Evolutionary conservation across 2,888 invertebrate genomes (phyloP), one percentile per base, ranked within the genome.

Genomic region (Drosophila maculinotata): DNA sequence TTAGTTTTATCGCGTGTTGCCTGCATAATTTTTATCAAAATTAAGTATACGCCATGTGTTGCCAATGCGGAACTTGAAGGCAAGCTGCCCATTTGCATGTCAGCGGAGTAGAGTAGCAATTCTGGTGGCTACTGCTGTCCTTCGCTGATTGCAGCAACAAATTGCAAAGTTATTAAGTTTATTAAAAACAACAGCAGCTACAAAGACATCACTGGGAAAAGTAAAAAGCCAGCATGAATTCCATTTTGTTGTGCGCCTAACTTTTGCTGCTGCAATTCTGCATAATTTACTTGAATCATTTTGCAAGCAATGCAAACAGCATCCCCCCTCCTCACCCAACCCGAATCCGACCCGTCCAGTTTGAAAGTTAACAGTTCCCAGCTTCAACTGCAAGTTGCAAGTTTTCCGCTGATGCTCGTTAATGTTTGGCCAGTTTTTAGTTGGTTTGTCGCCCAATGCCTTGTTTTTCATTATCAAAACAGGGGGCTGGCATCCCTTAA

Each of bases 141-240:
- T 25, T 60, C 63, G 25, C 79, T 81, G 85, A 84, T 81, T 81
- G 85, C 79, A 79, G 58, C 67, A 76, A 64, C 82, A 81, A 81
- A 84, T 79, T 84, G 76, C 79, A 71, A 84, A 81, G 69, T 81
- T 84, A 81, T 84, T 81, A 84, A 80, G 80, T 83, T 83, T 80
- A 79, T 79, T 84, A 81, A 81, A 84, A 84, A 83, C 60, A 64
- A 69, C 67, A 68, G 66, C 58, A 75, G 62, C 51, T 73, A 68
- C 79, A 69, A 65, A 66, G 73, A 76, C 84, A 81, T 64, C 56
- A 57, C 66, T 68, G 53, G 33, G 4, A 28, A 51, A 72, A 67
- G 59, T 47, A 39, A 70, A 65, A 67, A 65, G 63, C 59, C 49
- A 68, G 57, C 47, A 54, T 54, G 69, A 84, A 74, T 79, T 81